Conservation (phyloP, 2,113 vertebrate species). For the Ovibos moschatus region DNA sequence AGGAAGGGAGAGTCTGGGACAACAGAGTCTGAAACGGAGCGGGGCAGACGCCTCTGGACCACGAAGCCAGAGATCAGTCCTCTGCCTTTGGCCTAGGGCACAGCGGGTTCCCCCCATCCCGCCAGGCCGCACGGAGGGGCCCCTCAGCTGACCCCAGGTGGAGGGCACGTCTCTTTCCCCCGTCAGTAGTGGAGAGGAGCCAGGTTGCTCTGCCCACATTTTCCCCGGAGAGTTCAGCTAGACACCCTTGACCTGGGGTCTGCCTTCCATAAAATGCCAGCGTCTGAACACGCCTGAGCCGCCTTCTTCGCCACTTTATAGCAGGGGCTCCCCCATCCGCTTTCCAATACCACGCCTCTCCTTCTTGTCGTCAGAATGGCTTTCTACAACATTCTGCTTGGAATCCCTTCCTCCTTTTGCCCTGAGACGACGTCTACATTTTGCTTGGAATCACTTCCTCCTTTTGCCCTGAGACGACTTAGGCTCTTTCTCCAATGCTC, state of each 20-base stretch:
- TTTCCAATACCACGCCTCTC: too few species aligned
- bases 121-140: not conserved
- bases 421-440: not conserved
- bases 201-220: not conserved
- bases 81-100: not conserved
- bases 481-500: not conserved
- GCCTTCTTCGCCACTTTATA: not conserved
- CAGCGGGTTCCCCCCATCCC: not conserved
- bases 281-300: not conserved
- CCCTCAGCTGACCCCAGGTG: not conserved
- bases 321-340: not conserved
- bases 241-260: not conserved
- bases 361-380: not conserved
- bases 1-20: not conserved
- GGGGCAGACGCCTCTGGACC: not conserved
- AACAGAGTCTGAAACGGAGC: rapidly evolving
- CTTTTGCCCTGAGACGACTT: not conserved
- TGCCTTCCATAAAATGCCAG: not conserved
- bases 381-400: not conserved
- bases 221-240: not conserved
- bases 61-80: not conserved
- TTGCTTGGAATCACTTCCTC: not conserved
- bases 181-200: too few species aligned
- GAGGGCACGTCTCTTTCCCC: not conserved
- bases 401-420: not conserved